Conservation (phyloP, 2,888 invertebrate species). For the Carpatolechia fugitivella region DNA sequence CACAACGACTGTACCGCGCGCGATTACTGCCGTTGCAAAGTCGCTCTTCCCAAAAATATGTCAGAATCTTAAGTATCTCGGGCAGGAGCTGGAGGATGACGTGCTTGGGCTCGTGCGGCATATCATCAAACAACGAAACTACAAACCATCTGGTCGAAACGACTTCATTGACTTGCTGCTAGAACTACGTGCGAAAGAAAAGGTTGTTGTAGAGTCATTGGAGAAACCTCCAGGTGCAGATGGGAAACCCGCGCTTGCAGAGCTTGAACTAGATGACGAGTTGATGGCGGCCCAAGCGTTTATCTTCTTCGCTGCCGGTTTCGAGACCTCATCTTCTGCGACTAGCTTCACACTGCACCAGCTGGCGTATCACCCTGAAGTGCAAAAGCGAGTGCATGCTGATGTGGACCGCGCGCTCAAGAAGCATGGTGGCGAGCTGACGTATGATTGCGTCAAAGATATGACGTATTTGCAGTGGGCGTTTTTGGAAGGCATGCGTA, state of each 20-base stretch:
- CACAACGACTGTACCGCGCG: background rate
- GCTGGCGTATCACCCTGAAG: slow-evolving; percentile 24
- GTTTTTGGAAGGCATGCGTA: slow-evolving; percentile 9
- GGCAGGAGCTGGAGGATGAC: slow-evolving; percentile 3
- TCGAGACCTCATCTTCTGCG: slow-evolving; percentile 38
- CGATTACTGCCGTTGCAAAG: slow-evolving; percentile 7
- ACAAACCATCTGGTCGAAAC: slow-evolving; percentile 27
- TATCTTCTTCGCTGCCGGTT: slow-evolving; percentile 32
- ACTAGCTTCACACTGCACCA: slow-evolving; percentile 32
- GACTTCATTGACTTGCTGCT: slow-evolving; percentile 31
- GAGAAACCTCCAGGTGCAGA: background rate
- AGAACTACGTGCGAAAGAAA: background rate
- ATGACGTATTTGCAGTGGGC: slow-evolving; percentile 11
- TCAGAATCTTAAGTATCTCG: slow-evolving; percentile 4
- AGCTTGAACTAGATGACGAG: background rate
- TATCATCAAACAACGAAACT: slow-evolving; percentile 24
- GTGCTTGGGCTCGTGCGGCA: slow-evolving; percentile 13
- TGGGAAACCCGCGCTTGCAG: background rate
- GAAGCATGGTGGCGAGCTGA: slow-evolving; percentile 9
- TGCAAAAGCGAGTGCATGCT: slow-evolving; percentile 11
- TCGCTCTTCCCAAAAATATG: slow-evolving; percentile 1
- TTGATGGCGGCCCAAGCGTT: slow-evolving; percentile 16
- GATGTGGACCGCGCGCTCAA: slow-evolving; percentile 15
- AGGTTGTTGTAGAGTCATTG: background rate
- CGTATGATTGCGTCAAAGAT: slow-evolving; percentile 17